These are phyloP conservation scores for Morpho deidamia DNA, from an alignment of 2,888 invertebrate genomes.

Conservation along the genomic window DNA sequence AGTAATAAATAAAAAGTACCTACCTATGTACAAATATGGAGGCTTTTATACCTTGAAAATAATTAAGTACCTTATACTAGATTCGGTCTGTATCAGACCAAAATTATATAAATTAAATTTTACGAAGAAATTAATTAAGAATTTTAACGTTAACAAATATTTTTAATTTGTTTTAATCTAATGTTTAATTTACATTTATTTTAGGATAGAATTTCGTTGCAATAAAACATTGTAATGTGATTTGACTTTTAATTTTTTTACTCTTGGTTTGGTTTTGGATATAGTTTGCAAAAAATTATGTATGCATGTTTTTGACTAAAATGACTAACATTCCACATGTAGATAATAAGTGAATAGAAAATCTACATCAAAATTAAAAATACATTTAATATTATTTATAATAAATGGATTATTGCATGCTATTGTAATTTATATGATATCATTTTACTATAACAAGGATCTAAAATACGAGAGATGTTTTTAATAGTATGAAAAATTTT, in stretches of 20 bases:
- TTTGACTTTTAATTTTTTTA: slow-evolving; percentile 16
- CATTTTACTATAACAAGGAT: too few species aligned
- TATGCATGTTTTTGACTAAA: slow-evolving; percentile 16
- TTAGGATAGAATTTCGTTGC: slow-evolving; percentile 15
- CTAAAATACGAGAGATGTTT: too few species aligned
- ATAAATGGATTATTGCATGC: too few species aligned
- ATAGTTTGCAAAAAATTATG: slow-evolving; percentile 5
- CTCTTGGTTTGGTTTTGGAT: slow-evolving; percentile 1
- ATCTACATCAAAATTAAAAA: too few species aligned
- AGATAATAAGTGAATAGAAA: too few species aligned
- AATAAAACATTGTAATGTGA: slow-evolving; percentile 22
- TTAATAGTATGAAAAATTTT: too few species aligned
- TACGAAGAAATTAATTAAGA: slow-evolving; percentile 1
- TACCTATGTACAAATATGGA: slow-evolving; percentile 42
- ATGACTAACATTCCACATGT: slow-evolving; percentile 4
- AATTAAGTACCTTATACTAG: slow-evolving; percentile 21
- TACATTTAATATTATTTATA: too few species aligned
- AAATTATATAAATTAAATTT: slow-evolving; percentile 16
- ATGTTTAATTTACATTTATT: slow-evolving; percentile 13
- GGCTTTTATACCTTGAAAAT: slow-evolving; percentile 33
- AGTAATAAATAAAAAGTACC: slow-evolving; percentile 15
- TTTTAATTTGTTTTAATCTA: slow-evolving; percentile 8
- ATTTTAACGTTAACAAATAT: not conserved
- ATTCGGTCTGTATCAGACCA: slow-evolving; percentile 71
- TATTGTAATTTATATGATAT: too few species aligned